Conservation (phyloP, 2,888 invertebrate species). For the Rhagophthalmus giganteus region DNA sequence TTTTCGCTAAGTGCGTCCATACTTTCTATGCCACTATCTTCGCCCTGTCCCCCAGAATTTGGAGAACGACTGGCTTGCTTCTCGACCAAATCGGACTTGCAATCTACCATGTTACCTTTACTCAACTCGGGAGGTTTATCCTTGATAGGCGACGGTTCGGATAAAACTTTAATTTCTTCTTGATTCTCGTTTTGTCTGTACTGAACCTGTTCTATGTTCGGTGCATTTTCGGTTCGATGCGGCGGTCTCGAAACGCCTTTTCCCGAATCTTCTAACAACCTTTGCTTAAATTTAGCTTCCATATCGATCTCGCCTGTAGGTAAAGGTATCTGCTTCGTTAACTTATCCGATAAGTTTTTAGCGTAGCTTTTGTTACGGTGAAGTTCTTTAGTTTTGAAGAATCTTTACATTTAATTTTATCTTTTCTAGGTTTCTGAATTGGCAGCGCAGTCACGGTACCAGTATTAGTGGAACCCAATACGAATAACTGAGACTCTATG, state of each 20-base stretch:
- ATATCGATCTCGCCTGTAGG: slow-evolving; percentile 57
- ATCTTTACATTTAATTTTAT: slow-evolving; percentile 52
- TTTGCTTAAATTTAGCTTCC: slow-evolving; percentile 64
- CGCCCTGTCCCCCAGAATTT: slow-evolving; percentile 64
- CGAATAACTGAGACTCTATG: slow-evolving; percentile 43
- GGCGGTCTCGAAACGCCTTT: slow-evolving; percentile 48
- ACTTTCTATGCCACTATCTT: slow-evolving; percentile 89
- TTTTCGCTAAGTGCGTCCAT: slow-evolving; percentile 94
- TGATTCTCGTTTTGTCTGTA: slow-evolving; percentile 36
- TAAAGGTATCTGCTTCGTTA: slow-evolving; percentile 51
- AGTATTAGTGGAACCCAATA: slow-evolving; percentile 70
- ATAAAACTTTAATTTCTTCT: slow-evolving; percentile 39
- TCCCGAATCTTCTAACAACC: slow-evolving; percentile 58
- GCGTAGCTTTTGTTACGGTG: slow-evolving; percentile 61
- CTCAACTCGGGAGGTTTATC: slow-evolving; percentile 51
- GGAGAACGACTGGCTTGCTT: slow-evolving; percentile 49
- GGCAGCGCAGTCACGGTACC: slow-evolving; percentile 63
- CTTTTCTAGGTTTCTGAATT: slow-evolving; percentile 47
- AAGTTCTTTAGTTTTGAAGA: slow-evolving; percentile 49
- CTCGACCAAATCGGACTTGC: slow-evolving; percentile 42
- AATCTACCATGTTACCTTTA: slow-evolving; percentile 51
- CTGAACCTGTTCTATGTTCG: slow-evolving; percentile 31
- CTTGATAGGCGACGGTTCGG: slow-evolving; percentile 41
- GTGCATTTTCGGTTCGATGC: slow-evolving; percentile 44
- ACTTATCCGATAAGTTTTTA: slow-evolving; percentile 60